Conservation (phyloP, 2,888 invertebrate species). For the Strigamia transsilvanica region DNA sequence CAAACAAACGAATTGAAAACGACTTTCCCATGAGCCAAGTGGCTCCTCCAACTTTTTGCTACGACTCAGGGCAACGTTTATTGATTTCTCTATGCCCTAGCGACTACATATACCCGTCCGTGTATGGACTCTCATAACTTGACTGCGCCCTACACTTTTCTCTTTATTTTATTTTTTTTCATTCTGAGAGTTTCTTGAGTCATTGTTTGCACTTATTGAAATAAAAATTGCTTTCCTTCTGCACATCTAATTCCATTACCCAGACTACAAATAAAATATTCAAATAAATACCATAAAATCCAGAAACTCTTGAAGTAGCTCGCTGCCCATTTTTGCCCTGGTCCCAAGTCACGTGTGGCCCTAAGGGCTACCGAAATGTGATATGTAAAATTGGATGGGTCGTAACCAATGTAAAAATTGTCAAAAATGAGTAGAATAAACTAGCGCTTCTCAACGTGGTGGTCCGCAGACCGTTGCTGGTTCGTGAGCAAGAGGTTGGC, state of each 20-base stretch:
- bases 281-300: slow-evolving; percentile 43
- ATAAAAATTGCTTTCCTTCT: slow-evolving; percentile 23
- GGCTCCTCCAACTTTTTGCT: slow-evolving; percentile 35
- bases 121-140: slow-evolving; percentile 21
- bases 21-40: slow-evolving; percentile 1
- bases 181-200: not conserved
- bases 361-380: slow-evolving; percentile 6
- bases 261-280: slow-evolving; percentile 4
- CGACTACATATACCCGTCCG: slow-evolving; percentile 21
- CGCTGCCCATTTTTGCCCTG: not conserved
- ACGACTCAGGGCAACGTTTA: slow-evolving; percentile 33
- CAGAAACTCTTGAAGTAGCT: not conserved
- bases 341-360: not conserved
- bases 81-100: slow-evolving; percentile 35
- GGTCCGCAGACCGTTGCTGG: too few species aligned
- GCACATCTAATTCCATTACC: slow-evolving; percentile 22
- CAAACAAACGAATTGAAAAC: slow-evolving; percentile 27
- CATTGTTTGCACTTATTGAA: slow-evolving; percentile 40
- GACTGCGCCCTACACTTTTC: not conserved
- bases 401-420: not conserved
- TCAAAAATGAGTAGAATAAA: too few species aligned
- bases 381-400: not conserved
- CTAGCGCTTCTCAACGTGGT: too few species aligned
- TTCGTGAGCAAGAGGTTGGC: too few species aligned
- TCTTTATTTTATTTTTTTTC: not conserved